Evolutionary conservation across 1,140 invertebrate species (phyloP), one percentile per base, ranked within the genome.

Genomic region (Drosophila paulistorum): DNA sequence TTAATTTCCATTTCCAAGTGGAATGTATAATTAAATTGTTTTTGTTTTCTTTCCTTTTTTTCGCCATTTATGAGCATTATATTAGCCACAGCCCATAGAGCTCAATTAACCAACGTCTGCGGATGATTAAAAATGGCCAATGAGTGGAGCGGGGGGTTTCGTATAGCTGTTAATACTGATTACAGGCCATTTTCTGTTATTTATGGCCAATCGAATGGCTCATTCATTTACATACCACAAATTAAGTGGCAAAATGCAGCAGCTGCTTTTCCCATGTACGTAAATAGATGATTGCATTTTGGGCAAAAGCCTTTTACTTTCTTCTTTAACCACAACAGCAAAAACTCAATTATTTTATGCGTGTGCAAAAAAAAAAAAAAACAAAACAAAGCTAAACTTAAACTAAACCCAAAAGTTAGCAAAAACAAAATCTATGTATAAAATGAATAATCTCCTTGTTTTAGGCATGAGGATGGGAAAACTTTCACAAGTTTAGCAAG

Each of bases 111-210:
- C 55, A 48, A 75, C 73, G 33, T 23, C 45, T 51, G 17, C 11
- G 45, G 9, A 51, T 20, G 11, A 85, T 71, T 68, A 80, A 83
- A 80, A 83, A 62, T 70, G 81, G 81, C 55, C 73, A 81, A 85
- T 35, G 7, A 23, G 20, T 23, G 2, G 20, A 37, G 37, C 2
- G 4, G 11, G 37, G 10, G 11, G 37, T 4, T 3, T 4, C 1
- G n/a, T 33, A 39, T 37, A 70, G 72, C 45, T 64, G 68, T 67
- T 73, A 81, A 77, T 67, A 66, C 78, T 65, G 65, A 81, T 85
- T 78, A 71, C 64, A 55, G 37, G 39, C 71, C 64, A 86, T 78
- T 78, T 85, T 77, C 67, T 64, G 9, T 70, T 57, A 63, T 62
- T 62, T 45, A 60, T 23, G 54, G 45, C 65, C 65, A 55, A 67